Percentiles rank a stretch among this genome's conserved stretches.
Conservation (phyloP, 1,140 invertebrate genomes). For the Sitobion miscanthi region DNA sequence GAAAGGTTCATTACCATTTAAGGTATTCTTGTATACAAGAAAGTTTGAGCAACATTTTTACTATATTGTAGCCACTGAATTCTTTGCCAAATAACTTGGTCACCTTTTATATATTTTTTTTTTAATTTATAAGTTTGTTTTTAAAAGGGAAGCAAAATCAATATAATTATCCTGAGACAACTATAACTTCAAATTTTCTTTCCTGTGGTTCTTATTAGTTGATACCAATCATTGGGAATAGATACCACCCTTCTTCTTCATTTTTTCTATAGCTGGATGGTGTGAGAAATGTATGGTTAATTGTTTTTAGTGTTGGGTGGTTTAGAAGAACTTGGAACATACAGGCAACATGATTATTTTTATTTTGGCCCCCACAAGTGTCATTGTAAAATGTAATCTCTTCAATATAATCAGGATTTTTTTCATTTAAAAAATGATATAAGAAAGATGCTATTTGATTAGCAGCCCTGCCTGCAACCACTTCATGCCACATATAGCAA, state of each 20-base stretch:
- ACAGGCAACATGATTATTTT: slow-evolving; percentile 51
- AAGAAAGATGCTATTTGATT: slow-evolving; percentile 58
- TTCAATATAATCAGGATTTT: slow-evolving; percentile 44
- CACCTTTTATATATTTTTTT: too few relatives aligned
- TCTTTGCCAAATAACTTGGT: too few relatives aligned
- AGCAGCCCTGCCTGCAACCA: slow-evolving; percentile 54
- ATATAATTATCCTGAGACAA: neutral
- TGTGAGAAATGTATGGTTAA: slow-evolving; percentile 55
- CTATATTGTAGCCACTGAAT: too few relatives aligned
- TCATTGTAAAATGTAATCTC: slow-evolving; percentile 37
- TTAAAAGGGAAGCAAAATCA: too few relatives aligned
- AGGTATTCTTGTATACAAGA: too few relatives aligned
- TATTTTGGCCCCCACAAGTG: slow-evolving; percentile 4
- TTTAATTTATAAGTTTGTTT: too few relatives aligned
- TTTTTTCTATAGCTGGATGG: neutral
- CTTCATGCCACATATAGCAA: slow-evolving; percentile 58
- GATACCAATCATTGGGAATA: neutral
- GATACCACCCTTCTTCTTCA: too few relatives aligned
- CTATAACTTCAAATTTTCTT: slow-evolving; percentile 17
- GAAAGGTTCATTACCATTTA: too few relatives aligned
- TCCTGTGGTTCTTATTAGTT: neutral
- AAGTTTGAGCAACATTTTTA: too few relatives aligned
- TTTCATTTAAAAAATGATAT: slow-evolving; percentile 57
- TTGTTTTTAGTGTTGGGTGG: slow-evolving; percentile 56
- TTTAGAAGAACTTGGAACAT: slow-evolving; percentile 58